A percentile compares a stretch with the other conserved stretches of the same genome.
These are phyloP conservation scores for Hylia prasina DNA, from an alignment of 2,113 vertebrate genomes.

Conservation along the genomic window DNA sequence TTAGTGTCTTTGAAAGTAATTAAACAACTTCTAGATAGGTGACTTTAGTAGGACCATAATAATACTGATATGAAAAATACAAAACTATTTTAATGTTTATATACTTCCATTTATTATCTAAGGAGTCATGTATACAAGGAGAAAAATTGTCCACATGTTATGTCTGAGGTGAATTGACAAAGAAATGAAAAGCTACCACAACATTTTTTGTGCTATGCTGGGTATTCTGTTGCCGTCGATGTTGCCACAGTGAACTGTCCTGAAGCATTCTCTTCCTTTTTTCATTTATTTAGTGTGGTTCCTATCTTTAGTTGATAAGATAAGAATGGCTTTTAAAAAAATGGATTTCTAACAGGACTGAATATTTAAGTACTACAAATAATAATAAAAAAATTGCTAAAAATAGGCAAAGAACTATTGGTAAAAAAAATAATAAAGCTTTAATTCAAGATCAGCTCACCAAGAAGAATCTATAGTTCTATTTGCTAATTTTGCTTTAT, in stretches of 20 bases:
- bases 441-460: neutral
- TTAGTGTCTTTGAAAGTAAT: neutral
- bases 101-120: neutral
- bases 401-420: neutral
- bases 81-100: neutral
- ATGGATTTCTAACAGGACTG: neutral
- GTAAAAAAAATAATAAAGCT: neutral
- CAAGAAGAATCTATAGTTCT: neutral
- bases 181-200: neutral
- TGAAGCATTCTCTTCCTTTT: neutral
- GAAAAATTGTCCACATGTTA: neutral
- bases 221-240: neutral
- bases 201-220: neutral
- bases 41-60: neutral
- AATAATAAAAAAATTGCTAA: neutral
- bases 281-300: neutral
- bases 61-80: neutral
- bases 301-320: neutral
- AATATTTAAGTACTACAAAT: neutral
- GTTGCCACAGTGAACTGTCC: neutral
- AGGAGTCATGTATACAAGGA: neutral
- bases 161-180: neutral
- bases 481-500: neutral
- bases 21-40: neutral
- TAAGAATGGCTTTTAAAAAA: neutral